Conservation (phyloP, 2,797 vertebrate genomes). For the Thunnus albacares region DNA sequence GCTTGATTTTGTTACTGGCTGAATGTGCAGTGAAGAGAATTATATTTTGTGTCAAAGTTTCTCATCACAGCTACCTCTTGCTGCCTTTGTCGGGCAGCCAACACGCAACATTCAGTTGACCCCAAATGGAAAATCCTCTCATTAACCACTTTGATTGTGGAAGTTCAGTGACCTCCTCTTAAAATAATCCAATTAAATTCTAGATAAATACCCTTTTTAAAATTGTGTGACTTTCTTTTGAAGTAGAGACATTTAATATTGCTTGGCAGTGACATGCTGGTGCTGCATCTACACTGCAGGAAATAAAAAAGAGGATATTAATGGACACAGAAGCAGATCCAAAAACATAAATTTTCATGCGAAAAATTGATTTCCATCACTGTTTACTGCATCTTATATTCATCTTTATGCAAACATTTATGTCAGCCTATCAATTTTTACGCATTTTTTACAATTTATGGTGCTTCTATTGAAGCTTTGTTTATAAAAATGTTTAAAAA, state of each 20-base stretch:
- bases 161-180: neutral
- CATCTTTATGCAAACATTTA: neutral
- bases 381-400: neutral
- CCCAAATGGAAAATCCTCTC: neutral
- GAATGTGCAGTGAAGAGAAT: neutral
- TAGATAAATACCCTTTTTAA: neutral
- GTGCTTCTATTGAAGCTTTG: neutral
- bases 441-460: neutral
- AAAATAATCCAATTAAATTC: neutral
- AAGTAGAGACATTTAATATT: constrained; percentile 17
- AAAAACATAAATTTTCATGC: neutral
- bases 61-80: neutral
- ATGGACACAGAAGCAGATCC: neutral
- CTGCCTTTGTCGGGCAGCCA: neutral
- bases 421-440: neutral
- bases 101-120: neutral
- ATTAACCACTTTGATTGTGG: neutral
- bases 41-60: neutral
- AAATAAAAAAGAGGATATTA: neutral
- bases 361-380: neutral
- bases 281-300: neutral
- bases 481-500: neutral
- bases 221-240: neutral
- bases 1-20: neutral
- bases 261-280: neutral